Evolutionary conservation across 2,888 invertebrate species (phyloP).

Genomic region (Coenonympha glycerion): DNA sequence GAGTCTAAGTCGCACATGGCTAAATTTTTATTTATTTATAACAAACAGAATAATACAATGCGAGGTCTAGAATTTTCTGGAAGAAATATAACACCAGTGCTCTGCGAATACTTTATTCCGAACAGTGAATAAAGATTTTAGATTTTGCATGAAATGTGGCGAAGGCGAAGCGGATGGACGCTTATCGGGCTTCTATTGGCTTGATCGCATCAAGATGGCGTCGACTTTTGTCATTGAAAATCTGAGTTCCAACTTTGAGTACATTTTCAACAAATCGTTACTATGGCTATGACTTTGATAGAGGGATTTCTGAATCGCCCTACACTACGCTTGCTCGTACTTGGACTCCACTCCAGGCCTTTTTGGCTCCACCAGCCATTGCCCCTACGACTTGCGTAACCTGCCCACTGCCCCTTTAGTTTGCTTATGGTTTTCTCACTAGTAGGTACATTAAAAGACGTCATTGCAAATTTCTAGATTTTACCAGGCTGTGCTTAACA

Average conservation of each 20-base stretch:
- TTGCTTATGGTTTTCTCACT: too few relatives aligned
- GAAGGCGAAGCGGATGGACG: conserved; percentile 16
- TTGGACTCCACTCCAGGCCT: too few relatives aligned
- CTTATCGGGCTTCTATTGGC: conserved; percentile 26
- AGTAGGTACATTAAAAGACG: too few relatives aligned
- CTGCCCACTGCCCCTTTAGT: too few relatives aligned
- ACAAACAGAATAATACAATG: too few relatives aligned
- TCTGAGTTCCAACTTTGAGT: background rate
- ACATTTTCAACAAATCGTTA: conserved; percentile 5
- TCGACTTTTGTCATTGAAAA: conserved; percentile 2
- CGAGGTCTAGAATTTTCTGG: too few relatives aligned
- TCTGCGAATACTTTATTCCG: background rate
- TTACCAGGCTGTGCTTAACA: background rate
- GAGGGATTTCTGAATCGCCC: too few relatives aligned
- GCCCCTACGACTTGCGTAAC: too few relatives aligned
- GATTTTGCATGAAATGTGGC: conserved; percentile 26
- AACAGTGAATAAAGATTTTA: conserved; percentile 25
- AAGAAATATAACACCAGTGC: background rate
- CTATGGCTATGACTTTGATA: background rate
- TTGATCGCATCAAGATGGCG: conserved; percentile 16
- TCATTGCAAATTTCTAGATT: background rate
- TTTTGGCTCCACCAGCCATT: too few relatives aligned
- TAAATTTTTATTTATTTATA: too few relatives aligned
- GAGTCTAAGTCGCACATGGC: too few relatives aligned
- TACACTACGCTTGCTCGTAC: too few relatives aligned